Evolutionary conservation across 2,888 invertebrate genomes (phyloP), one percentile per base, ranked within the genome.

Genomic region (Epiblema foenella): DNA sequence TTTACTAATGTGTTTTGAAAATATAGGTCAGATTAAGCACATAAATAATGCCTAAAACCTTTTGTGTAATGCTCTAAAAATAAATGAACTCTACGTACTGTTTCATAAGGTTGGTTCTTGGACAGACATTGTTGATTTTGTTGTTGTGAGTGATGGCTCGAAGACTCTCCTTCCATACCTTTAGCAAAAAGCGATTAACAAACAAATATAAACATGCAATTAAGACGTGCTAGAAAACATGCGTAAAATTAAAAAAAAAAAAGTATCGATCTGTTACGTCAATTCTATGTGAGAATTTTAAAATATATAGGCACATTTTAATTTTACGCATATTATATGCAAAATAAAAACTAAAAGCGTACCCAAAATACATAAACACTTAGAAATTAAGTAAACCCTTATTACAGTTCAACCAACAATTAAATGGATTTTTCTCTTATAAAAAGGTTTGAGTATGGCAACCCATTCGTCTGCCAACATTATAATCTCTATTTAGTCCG

Each of bases 61-160:
- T n/a, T n/a, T n/a, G n/a, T n/a, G 9, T 24, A 59, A 46, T 42
- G 24, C 15, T 68, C 52, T 66, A 68, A 74, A 65, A 62, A 60
- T 68, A 69, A 73, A 33, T 33, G 10, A 46, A 69, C 39, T 73
- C 70, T 86, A 97, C 98, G 96, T 95, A 99, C 99, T 99, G 99
- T 95, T 99, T 99, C 96, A 98, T 98, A 75, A 99, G 95, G 91
- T 97, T 98, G 71, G 97, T 99, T 89, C 97, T 96, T 33, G 98
- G 98, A 90, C 99, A 99, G 78, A 98, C 97, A 93, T 99, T 99
- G 93, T 96, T 97, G 85, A 97, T 97, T 95, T 99, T 99, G 94
- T 97, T 98, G 94, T 98, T 99, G 94, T 99, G 98, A 74, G 99
- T 98, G 84, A 99, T 96, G 80, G 94, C 94, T 79, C 99, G 96